These are phyloP conservation scores for Ophion obscuratus DNA, from an alignment of 2,888 invertebrate species.

Conservation along the genomic window DNA sequence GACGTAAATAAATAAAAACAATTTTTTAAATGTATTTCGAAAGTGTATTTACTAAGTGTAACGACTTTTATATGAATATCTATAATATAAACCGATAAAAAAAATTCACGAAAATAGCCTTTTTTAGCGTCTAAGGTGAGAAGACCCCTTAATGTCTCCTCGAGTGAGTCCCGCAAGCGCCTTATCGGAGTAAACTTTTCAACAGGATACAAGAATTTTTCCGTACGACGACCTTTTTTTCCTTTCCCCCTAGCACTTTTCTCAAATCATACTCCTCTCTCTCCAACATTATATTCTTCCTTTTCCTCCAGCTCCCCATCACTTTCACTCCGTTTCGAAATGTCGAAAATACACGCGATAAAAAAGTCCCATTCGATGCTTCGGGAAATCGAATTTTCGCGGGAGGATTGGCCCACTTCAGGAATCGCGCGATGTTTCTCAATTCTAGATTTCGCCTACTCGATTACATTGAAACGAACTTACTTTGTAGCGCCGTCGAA, in stretches of 20 bases:
- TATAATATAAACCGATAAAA: too few species aligned
- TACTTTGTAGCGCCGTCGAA: neutral
- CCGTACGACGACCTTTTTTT: conserved; percentile 16
- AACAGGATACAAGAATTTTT: conserved; percentile 39
- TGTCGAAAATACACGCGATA: conserved; percentile 26
- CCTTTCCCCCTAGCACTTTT: neutral
- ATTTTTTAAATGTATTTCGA: too few species aligned
- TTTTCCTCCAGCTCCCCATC: neutral
- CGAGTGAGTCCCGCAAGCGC: conserved; percentile 40
- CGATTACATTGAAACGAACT: conserved; percentile 22
- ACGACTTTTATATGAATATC: too few species aligned
- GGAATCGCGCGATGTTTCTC: conserved; percentile 33
- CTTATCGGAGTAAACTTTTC: conserved; percentile 54
- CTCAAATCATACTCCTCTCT: neutral
- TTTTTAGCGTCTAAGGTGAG: too few species aligned
- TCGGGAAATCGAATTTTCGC: conserved; percentile 35
- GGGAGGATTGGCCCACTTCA: conserved; percentile 26
- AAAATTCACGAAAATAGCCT: too few species aligned
- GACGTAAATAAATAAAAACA: too few species aligned
- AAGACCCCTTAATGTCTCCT: conserved; percentile 39
- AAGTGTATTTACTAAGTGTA: too few species aligned
- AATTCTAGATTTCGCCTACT: conserved; percentile 33
- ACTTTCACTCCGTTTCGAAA: conserved; percentile 1
- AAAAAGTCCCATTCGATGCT: conserved; percentile 42
- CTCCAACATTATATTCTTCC: neutral